phyloP scores from a whole-genome alignment of 2,797 vertebrate genomes.

The Peromyscus eremicus region DNA sequence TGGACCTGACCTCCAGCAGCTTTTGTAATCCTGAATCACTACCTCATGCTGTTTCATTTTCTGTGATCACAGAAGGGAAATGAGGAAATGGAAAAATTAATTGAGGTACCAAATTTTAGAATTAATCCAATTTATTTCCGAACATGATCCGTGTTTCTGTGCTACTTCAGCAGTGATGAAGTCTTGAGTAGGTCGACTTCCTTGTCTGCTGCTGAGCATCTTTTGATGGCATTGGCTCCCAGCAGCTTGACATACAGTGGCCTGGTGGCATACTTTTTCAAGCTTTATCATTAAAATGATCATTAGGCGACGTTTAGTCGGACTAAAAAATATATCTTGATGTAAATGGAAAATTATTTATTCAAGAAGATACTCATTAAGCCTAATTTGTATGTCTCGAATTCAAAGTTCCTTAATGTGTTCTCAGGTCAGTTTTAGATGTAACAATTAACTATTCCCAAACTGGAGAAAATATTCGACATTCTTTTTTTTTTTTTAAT shows the following conservation, averaged over 20 bases:
- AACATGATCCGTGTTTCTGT: background rate
- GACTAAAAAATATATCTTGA: background rate
- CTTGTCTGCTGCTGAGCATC: background rate
- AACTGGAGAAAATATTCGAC: background rate
- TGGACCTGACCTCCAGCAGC: background rate
- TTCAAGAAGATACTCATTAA: background rate
- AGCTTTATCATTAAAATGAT: background rate
- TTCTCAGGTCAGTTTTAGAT: constrained; percentile 25
- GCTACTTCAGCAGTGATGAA: background rate
- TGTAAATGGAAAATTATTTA: constrained; percentile 53
- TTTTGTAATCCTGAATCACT: background rate
- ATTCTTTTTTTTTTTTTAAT: no score
- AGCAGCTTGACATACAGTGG: background rate
- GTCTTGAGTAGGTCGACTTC: background rate
- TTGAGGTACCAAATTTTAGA: background rate
- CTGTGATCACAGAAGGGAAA: background rate
- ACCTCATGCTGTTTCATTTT: background rate
- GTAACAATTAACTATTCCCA: constrained; percentile 43
- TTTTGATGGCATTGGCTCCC: background rate
- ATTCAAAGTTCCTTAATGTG: background rate
- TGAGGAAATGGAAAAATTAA: background rate
- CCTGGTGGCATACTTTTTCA: background rate
- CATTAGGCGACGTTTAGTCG: background rate
- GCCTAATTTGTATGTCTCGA: background rate
- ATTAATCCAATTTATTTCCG: background rate